Base-by-base conservation (phyloP, 1,140 invertebrate genomes). In the Drosophila parabipectinata region DNA sequence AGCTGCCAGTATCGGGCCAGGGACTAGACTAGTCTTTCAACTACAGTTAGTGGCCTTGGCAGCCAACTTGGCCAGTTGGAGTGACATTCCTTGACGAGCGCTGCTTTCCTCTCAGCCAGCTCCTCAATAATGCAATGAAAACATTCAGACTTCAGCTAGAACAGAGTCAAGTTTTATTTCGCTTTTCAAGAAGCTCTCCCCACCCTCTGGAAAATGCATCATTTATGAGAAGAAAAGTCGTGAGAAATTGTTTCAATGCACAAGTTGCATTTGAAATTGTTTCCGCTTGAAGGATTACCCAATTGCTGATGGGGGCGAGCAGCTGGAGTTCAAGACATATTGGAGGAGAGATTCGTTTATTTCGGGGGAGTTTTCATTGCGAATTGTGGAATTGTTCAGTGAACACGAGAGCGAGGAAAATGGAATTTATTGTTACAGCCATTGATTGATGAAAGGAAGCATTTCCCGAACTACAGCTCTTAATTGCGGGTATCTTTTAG, bases 91-190 rank as follows among this genome's bases (percentile, higher is more conserved):
- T 78, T 69, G 62, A 45, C 44, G 6, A 8, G 39, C 39, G 64
- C 64, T 59, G 75, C 45, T 62, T 61, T 41, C 21, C 37, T 12
- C n/a, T 48, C 61, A 72, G 30, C 50, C 58, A 15, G n/a, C 18
- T 14, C 56, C 60, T 87, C 83, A 85, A 85, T 85, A 85, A 85
- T 85, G 82, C 82, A 85, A 85, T 68, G 66, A 87, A 87, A 87
- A 85, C 82, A 85, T 87, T 85, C 67, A 75, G 71, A 82, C 53
- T 74, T 64, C 55, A 54, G 56, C 53, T 48, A 24, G 48, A 44
- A 41, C 52, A 63, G 66, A 75, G 50, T 55, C 72, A 77, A 71
- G 62, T 77, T 55, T 68, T 61, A 69, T 76, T 57, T 56, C 28
- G 60, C 74, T 47, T 47, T 47, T 47, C 15, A 28, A 28, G 26